Base-by-base conservation (phyloP, 1,140 invertebrate species). In the Palaemon carinicauda region DNA sequence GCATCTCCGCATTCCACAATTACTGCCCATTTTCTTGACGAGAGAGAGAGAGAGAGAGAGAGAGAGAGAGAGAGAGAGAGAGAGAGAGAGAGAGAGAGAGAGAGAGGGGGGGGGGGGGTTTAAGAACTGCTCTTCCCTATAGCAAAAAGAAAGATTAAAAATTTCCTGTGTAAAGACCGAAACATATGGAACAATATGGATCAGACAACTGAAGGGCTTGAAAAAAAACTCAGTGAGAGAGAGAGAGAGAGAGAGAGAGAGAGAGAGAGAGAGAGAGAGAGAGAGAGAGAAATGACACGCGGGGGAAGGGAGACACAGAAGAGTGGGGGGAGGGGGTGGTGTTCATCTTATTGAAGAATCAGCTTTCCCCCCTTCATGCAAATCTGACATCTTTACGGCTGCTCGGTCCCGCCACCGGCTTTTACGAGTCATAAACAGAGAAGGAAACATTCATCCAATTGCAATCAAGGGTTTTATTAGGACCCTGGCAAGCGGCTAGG, bases 401-500 rank as follows among this genome's bases (percentile, higher is more conserved):
- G 77, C 77, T 80, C 53, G 51, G 33, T 33, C 33, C 77, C 77
- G 77, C 77, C 77, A 53, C 77, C 27, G 77, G 77, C 56, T 80
- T 80, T 80, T 80, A 80, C 77, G 77, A 60, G 17, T 27, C 77
- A 80, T 80, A 80, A 80, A 80, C 77, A 80, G 53, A 80, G 52
- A 29, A 80, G 27, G 53, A 56, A 50, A 80, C 77, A 80, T 80
- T 80, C 77, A 80, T 80, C 77, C 77, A 80, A 80, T 80, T 80
- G 77, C 53, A 80, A 80, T 80, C 77, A 80, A 56, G 77, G 77
- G 77, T 60, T 80, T 80, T 80, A 80, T 60, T 56, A 53, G 29
- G 52, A 54, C 29, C 33, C 73, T 33, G n/a, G 73, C 73, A 15
- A 75, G 73, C 7, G 29, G 29, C 73, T 75, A 75, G 41, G 73